phyloP scores from a whole-genome alignment of 2,888 invertebrate species.

The Callosobruchus maculatus region DNA sequence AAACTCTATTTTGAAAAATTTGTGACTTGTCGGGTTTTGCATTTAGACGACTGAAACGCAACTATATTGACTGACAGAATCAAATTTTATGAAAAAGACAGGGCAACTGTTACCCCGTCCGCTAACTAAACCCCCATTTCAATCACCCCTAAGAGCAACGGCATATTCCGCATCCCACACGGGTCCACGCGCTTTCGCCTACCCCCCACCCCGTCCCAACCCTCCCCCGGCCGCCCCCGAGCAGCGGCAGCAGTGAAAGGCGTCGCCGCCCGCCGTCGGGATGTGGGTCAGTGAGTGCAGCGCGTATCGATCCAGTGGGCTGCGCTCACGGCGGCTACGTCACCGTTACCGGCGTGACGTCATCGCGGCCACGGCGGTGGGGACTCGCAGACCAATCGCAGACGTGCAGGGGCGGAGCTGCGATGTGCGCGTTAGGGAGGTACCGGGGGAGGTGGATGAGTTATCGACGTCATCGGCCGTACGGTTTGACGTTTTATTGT shows the following conservation, averaged over 20 bases:
- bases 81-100: no score
- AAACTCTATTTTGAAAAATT: no score
- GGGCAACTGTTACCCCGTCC: no score
- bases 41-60: no score
- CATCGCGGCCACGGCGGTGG: constrained; percentile 17
- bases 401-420: not conserved
- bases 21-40: no score
- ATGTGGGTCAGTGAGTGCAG: constrained; percentile 46
- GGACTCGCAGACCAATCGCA: not conserved
- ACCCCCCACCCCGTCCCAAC: not conserved
- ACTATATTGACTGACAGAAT: no score
- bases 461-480: not conserved
- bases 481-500: no score
- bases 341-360: constrained; percentile 28
- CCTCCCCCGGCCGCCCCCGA: not conserved
- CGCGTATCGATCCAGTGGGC: constrained; percentile 30
- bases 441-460: not conserved
- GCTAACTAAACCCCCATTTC: not conserved
- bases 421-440: not conserved
- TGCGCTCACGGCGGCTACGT: constrained; percentile 27
- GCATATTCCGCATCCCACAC: not conserved
- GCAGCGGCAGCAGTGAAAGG: constrained; percentile 31
- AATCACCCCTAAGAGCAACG: not conserved
- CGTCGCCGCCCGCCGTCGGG: not conserved
- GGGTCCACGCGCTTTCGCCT: not conserved